Conservation (phyloP, 1,140 invertebrate genomes). For the Trypoxylus dichotomus region DNA sequence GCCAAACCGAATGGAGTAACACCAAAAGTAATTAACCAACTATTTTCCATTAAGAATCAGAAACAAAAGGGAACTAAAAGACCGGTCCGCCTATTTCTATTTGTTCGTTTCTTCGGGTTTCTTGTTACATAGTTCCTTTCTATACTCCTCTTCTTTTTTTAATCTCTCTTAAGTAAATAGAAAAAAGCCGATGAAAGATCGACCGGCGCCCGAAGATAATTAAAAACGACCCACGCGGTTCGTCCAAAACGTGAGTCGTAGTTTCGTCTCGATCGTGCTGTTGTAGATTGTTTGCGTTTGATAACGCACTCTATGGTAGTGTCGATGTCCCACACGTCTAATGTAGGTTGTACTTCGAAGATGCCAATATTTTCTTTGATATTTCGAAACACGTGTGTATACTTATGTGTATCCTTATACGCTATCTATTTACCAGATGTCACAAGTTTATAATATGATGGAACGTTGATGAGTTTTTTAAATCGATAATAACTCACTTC, state of each 20-base stretch:
- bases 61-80: not conserved
- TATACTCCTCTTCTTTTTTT: not conserved
- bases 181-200: not conserved
- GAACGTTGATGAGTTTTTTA: not conserved
- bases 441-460: not conserved
- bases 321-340: not conserved
- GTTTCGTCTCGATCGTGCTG: not conserved
- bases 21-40: constrained; percentile 18
- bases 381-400: constrained; percentile 11
- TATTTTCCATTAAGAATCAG: not conserved
- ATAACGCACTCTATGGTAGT: not conserved
- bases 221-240: constrained; percentile 18
- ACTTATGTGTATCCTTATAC: not conserved
- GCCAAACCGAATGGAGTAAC: not conserved
- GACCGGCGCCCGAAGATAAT: constrained; percentile 4
- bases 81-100: not conserved
- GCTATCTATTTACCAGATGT: not conserved
- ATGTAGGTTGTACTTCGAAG: not conserved
- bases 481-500: not conserved
- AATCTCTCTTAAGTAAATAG: constrained; percentile 1
- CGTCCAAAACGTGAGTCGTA: not conserved
- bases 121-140: not conserved
- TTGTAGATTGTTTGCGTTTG: not conserved
- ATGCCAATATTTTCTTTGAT: not conserved
- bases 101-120: not conserved